Conservation (phyloP, 2,113 vertebrate species). For the Mesoclemmys tuberculata region DNA sequence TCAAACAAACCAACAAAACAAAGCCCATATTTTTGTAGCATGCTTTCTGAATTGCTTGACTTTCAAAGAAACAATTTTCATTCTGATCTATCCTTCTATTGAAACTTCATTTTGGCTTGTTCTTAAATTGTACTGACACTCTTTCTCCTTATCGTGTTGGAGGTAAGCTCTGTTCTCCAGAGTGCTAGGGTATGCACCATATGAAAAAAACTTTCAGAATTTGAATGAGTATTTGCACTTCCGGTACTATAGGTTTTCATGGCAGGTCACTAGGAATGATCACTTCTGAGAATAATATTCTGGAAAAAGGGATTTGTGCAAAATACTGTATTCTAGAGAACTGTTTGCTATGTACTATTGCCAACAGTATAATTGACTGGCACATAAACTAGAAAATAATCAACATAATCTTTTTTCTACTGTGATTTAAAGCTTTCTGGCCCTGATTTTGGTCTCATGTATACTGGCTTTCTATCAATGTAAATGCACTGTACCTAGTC, state of each 20-base stretch:
- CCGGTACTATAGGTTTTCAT: neutral
- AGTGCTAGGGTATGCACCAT: neutral
- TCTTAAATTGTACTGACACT: neutral
- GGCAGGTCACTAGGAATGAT: neutral
- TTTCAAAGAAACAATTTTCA: neutral
- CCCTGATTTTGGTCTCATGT: neutral
- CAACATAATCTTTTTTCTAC: neutral
- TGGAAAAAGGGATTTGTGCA: slow-evolving; percentile 4
- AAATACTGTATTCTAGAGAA: slow-evolving; percentile 5
- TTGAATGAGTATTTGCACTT: neutral
- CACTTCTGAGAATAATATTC: neutral
- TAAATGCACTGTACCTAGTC: neutral
- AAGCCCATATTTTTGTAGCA: neutral
- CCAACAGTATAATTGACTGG: slow-evolving; percentile 14
- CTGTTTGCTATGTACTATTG: neutral
- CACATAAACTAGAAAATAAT: neutral
- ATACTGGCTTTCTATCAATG: neutral
- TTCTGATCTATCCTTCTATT: neutral
- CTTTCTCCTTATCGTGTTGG: neutral
- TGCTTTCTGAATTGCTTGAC: neutral
- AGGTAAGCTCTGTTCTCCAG: neutral
- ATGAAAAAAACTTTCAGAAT: neutral
- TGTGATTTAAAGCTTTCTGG: slow-evolving; percentile 12
- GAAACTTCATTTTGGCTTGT: slow-evolving; percentile 8
- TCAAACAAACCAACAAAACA: neutral